Percentiles rank a stretch among this genome's conserved stretches.
These are phyloP conservation scores for Bolinopsis microptera DNA, from an alignment of 37 sponge, comb jelly and placozoan species.

Conservation along the genomic window DNA sequence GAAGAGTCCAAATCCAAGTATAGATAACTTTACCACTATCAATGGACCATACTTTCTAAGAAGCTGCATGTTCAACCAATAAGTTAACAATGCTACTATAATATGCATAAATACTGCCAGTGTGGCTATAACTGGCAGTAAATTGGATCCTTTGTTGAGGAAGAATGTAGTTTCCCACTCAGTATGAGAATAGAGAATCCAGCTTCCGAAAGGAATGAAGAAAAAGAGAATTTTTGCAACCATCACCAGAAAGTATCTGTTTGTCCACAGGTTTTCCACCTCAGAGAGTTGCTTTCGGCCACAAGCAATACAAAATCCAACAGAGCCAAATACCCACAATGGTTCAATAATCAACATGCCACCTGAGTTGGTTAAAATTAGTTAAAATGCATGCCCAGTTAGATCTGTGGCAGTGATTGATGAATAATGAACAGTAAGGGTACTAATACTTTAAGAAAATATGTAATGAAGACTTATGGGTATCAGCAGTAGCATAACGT, in stretches of 20 bases:
- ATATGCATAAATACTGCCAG: not conserved
- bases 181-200: not conserved
- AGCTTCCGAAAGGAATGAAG: slow-evolving; percentile 18
- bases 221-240: not conserved
- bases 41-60: not conserved
- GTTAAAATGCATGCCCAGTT: no score
- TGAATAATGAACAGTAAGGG: no score
- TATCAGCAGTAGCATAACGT: no score
- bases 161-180: slow-evolving; percentile 58
- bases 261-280: not conserved
- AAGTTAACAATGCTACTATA: not conserved
- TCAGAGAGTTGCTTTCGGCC: not conserved
- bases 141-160: not conserved
- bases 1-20: not conserved
- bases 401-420: no score
- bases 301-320: slow-evolving; percentile 2
- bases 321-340: slow-evolving; percentile 29
- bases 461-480: no score
- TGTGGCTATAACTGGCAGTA: not conserved
- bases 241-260: not conserved
- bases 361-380: not conserved
- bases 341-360: slow-evolving; percentile 12
- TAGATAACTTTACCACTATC: not conserved
- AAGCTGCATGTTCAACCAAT: not conserved
- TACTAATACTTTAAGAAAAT: no score